phyloP scores from a whole-genome alignment of 2,888 invertebrate genomes.

The Selenia dentaria region DNA sequence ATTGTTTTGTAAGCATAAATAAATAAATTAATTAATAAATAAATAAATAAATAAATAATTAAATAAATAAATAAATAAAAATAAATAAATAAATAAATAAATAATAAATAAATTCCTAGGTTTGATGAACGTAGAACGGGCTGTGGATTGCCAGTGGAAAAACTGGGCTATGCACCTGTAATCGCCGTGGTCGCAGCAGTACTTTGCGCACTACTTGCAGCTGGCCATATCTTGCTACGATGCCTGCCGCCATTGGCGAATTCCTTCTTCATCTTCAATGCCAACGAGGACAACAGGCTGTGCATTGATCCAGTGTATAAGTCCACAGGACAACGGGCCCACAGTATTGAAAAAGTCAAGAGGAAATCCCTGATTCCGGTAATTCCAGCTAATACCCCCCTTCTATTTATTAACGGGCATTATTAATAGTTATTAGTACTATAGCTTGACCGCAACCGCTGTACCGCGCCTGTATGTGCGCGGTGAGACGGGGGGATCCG shows the following conservation, averaged over 20 bases:
- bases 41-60: too few species aligned
- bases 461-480: too few species aligned
- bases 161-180: constrained; percentile 46
- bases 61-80: too few species aligned
- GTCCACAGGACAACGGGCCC: constrained; percentile 29
- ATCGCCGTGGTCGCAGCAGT: constrained; percentile 47
- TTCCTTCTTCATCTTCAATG: constrained; percentile 74
- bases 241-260: constrained; percentile 61
- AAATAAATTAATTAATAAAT: too few species aligned
- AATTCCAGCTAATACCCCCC: constrained; percentile 4
- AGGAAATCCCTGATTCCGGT: constrained; percentile 62
- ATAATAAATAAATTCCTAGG: too few species aligned
- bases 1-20: too few species aligned
- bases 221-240: constrained; percentile 53
- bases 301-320: constrained; percentile 53
- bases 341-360: constrained; percentile 39
- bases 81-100: too few species aligned
- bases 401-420: too few species aligned
- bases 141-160: constrained; percentile 47
- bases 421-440: too few species aligned
- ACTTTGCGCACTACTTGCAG: constrained; percentile 49
- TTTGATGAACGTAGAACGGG: constrained; percentile 52
- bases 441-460: too few species aligned
- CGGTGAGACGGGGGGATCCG: too few species aligned
- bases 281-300: constrained; percentile 73